Evolutionary conservation across 1,140 invertebrate species (phyloP), one percentile per base, ranked within the genome.

Genomic region (Helicoverpa zea): DNA sequence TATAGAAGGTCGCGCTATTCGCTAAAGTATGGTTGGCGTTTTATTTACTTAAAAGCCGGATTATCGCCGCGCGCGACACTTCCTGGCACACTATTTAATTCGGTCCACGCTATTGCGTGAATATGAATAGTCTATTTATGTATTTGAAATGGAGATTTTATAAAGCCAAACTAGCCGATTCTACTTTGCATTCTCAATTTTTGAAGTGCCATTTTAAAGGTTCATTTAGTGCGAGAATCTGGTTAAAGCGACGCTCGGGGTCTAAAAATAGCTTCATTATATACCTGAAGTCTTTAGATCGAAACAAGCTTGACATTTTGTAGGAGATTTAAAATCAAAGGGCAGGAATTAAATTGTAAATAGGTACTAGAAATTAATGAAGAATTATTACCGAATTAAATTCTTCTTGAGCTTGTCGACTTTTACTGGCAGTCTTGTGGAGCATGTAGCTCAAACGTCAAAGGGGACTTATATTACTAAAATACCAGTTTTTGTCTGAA

Each of bases 21-120:
- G 66, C 58, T 72, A 43, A 72, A 58, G 70, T n/a, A 58, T 58
- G 52, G 72, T 58, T 68, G 79, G 54, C 76, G 82, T 68, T 88
- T 86, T 86, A 88, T 86, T 86, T 88, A 84, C 83, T 72, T 86
- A 85, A 85, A 85, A 88, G 83, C 82, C 70, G 80, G 85, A 83
- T 84, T 85, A 86, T 72, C 74, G 78, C 77, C 77, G 78, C 70
- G 78, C 56, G 83, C 82, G 85, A 82, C 83, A 85, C 79, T 82
- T 83, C 66, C 70, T 68, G 56, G 11, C 78, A 76, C 79, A 81
- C 84, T 85, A 85, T 84, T 86, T 83, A 85, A 86, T 83, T 77
- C 52, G 68, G 79, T 56, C 81, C 81, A 23, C 51, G 77, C 58
- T 74, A 82, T 82, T 80, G 35, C 35, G 35, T 35, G 35, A 43